phyloP scores from a whole-genome alignment of 2,888 invertebrate genomes.

The Himalopsyche kuldschensis region DNA sequence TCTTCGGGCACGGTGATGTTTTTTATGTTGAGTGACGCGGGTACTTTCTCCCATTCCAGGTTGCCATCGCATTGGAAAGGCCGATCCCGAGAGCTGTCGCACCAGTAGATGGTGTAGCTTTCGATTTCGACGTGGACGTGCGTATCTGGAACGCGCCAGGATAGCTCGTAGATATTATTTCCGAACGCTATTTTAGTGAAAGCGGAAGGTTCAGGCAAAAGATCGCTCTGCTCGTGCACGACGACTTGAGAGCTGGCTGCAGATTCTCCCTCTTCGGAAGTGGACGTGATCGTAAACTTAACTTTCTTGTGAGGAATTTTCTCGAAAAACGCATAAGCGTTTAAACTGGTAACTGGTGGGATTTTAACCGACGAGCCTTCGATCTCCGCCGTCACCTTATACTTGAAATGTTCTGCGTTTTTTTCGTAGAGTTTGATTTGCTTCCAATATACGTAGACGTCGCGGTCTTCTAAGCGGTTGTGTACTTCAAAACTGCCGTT shows the following conservation, averaged over 20 bases:
- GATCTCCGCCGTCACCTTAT: conserved; percentile 60
- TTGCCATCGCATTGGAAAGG: conserved; percentile 63
- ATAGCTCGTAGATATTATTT: conserved; percentile 71
- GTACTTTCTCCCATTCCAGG: conserved; percentile 53
- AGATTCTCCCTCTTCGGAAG: conserved; percentile 64
- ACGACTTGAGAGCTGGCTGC: conserved; percentile 59
- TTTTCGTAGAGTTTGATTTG: conserved; percentile 67
- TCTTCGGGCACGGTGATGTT: conserved; percentile 64
- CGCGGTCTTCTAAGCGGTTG: conserved; percentile 57
- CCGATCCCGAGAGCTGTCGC: conserved; percentile 60
- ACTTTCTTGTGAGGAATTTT: conserved; percentile 53
- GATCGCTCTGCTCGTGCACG: conserved; percentile 61
- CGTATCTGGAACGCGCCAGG: conserved; percentile 68
- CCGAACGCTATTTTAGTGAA: conserved; percentile 75
- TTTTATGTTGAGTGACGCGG: conserved; percentile 52
- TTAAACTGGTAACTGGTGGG: neutral
- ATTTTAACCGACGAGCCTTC: conserved; percentile 52
- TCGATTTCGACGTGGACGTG: conserved; percentile 50
- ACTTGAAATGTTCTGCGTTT: conserved; percentile 75
- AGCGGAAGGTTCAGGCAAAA: conserved; percentile 56
- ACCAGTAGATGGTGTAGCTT: conserved; percentile 85
- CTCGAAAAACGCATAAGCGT: conserved; percentile 63
- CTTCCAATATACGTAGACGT: conserved; percentile 79
- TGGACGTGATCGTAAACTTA: conserved; percentile 62
- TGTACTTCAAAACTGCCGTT: conserved; percentile 74